Evolutionary conservation across 2,888 invertebrate species (phyloP), one percentile per base, ranked within the genome.

Genomic region (Xiphydria camelus): DNA sequence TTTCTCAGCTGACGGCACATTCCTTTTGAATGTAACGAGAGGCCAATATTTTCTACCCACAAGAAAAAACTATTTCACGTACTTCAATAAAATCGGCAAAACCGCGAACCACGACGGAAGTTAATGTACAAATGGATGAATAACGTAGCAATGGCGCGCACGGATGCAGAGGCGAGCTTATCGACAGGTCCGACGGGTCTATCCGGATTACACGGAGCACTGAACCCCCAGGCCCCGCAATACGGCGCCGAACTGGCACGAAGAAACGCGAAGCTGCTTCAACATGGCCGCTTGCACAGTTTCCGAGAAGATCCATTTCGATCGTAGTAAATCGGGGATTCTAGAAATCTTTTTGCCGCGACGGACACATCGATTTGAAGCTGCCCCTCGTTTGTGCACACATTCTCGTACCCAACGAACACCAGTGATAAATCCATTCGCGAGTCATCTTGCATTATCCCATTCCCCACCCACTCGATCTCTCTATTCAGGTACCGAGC

Each of bases 161-260:
- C 40, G 18, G 41, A 45, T 45, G 26, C 42, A 29, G 44, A 45
- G 31, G 34, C 49, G 26, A 38, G 35, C 29, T 61, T 59, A 59
- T 57, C 46, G 55, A 56, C 53, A 47, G 52, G 40, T 58, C 60
- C n/a, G n/a, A n/a, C n/a, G 55, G 49, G 53, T 50, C 54, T 54
- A 53, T 54, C 53, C n/a, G n/a, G n/a, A n/a, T n/a, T 53, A 47
- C 59, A 55, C 55, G 51, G 38, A 59, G 53, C 46, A 59, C 53
- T 55, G 56, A 55, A 57, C 57, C n/a, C n/a, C 57, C 63, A 64
- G 64, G 65, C 57, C 65, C 66, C 64, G 60, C 49, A 54, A 49
- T 61, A 53, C 53, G 21, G 40, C 45, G 45, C 48, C 62, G 66
- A 53, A 60, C 45, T 54, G 55, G 14, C 20, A 55, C 66, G 66